Conservation (phyloP, 37 sponge, comb jelly and placozoan genomes). For the Axinella damicornis region DNA sequence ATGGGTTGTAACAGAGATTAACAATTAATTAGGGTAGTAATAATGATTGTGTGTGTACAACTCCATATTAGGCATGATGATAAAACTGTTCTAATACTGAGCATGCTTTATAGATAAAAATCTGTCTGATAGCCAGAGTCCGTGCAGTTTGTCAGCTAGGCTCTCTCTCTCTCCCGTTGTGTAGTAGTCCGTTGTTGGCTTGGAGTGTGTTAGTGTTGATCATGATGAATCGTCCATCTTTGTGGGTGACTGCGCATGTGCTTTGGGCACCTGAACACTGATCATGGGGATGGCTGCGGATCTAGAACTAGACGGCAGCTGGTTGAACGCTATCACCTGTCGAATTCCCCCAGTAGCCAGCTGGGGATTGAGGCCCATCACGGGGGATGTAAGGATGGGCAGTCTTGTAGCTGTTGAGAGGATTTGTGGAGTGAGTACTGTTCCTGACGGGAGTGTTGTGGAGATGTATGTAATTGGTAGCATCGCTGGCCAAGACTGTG, state of each 20-base stretch:
- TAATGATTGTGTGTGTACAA: too few relatives aligned
- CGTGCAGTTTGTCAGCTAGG: too few relatives aligned
- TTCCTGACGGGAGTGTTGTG: conserved; percentile 24
- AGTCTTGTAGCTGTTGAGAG: conserved; percentile 1
- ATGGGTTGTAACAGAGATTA: background rate
- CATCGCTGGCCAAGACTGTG: conserved; percentile 44
- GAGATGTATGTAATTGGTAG: conserved; percentile 54
- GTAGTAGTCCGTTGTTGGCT: too few relatives aligned
- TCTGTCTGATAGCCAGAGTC: too few relatives aligned
- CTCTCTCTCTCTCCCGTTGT: background rate
- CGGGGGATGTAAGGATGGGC: conserved; percentile 20
- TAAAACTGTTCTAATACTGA: too few relatives aligned
- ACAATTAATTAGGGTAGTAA: too few relatives aligned
- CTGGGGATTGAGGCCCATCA: conserved; percentile 11
- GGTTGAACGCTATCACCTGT: conserved; percentile 32
- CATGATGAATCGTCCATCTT: background rate
- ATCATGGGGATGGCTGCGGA: conserved; percentile 32
- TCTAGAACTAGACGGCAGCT: background rate
- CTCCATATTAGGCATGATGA: too few relatives aligned
- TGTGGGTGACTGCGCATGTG: background rate
- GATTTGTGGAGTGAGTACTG: background rate
- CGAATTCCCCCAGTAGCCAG: conserved; percentile 3
- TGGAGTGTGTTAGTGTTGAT: background rate
- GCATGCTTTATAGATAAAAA: too few relatives aligned
- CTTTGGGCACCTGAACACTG: conserved; percentile 15